phyloP scores from a whole-genome alignment of 2,797 vertebrate genomes.

The Sebastolobus altivelis region DNA sequence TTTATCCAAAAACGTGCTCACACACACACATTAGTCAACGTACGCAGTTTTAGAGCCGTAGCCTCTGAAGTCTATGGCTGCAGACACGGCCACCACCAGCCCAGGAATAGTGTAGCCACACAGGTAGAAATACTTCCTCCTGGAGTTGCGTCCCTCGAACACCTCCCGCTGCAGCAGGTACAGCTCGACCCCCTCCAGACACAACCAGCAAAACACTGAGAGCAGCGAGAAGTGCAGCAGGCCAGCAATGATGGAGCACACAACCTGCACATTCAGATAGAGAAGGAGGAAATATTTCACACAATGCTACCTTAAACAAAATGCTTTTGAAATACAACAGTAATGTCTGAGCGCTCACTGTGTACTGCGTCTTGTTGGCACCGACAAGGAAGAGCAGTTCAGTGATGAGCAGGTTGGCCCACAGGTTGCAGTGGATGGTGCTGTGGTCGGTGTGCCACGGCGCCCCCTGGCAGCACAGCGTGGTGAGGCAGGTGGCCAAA shows the following conservation, averaged over 20 bases:
- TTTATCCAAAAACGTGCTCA: background rate
- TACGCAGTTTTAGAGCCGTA: slow-evolving; percentile 84
- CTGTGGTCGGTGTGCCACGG: slow-evolving; percentile 92
- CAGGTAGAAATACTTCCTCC: slow-evolving; percentile 93
- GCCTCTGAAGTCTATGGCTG: slow-evolving; percentile 94
- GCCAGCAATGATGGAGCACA: slow-evolving; percentile 92
- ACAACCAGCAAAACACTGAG: slow-evolving; percentile 95
- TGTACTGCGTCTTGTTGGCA: slow-evolving; percentile 93
- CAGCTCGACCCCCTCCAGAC: slow-evolving; percentile 92
- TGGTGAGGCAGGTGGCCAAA: slow-evolving; percentile 92
- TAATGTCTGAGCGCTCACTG: slow-evolving; percentile 77
- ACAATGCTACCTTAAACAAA: background rate
- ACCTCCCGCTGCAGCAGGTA: slow-evolving; percentile 94
- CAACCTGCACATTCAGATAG: slow-evolving; percentile 78
- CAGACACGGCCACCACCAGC: slow-evolving; percentile 92
- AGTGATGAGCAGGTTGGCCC: slow-evolving; percentile 92
- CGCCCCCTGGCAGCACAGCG: slow-evolving; percentile 93
- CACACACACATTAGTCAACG: slow-evolving; percentile 60
- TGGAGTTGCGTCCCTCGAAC: slow-evolving; percentile 92
- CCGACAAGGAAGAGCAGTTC: slow-evolving; percentile 93
- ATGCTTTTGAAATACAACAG: background rate
- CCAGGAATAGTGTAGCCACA: slow-evolving; percentile 92
- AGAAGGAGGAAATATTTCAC: background rate
- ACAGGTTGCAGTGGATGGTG: slow-evolving; percentile 96
- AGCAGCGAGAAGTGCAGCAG: slow-evolving; percentile 94